Evolutionary conservation across 1,140 invertebrate genomes (phyloP), one percentile per base, ranked within the genome.

Genomic region (Saccostrea cuccullata): DNA sequence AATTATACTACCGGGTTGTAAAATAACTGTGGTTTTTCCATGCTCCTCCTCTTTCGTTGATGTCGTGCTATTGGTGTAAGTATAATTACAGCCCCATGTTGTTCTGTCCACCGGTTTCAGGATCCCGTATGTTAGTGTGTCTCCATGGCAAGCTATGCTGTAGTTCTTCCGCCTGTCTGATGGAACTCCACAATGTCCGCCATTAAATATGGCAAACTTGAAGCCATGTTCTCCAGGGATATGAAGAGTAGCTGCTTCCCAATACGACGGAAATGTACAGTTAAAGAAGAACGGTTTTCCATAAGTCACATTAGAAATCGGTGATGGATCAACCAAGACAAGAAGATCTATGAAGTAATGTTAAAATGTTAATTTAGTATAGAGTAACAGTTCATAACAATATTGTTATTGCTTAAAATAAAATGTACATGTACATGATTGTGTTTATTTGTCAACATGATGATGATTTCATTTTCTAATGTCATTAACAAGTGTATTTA

Each of bases 191-290:
- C 70, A 77, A 15, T 26, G 26, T 30, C 23, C 70, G 11, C 11
- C 70, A 77, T 36, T 77, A 17, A 77, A 77, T 36, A 36, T 30
- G 70, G 70, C 70, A 30, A 77, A 77, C 26, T 77, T 77, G 70
- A 15, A 77, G 70, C 70, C 70, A 12, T 1, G 9, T 77, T 77
- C 70, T 3, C 30, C 13, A 13, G 23, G 23, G 13, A 77, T 77
- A 13, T 77, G 15, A 36, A 77, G 30, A 17, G 2, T 15, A 15
- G 30, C 30, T 36, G 11, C 2, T 26, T 77, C 15, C 70, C 70
- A 77, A 30, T 8, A 15, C 12, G 30, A 11, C 11, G 70, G 70
- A 0, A 77, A 77, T 36, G 70, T 77, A 77, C 70, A 77, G 5
- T 77, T 77, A 26, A 77, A 77, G 70, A 30, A 77, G 11, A 77